Base-by-base conservation (phyloP, 2,888 invertebrate genomes). In the Andrena marginata region DNA sequence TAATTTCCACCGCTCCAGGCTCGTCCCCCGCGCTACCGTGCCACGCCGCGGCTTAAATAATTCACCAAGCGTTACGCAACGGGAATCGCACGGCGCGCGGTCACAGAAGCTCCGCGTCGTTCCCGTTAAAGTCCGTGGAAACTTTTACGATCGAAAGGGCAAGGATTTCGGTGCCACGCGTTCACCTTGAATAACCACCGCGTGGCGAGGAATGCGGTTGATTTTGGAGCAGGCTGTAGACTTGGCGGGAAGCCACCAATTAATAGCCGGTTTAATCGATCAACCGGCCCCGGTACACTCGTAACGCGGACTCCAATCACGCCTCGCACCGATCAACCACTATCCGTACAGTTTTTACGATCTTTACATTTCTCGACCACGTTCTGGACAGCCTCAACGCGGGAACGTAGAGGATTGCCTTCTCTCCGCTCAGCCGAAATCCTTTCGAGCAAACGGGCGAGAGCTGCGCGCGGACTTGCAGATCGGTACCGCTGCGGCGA, bases 201-300 rank as follows among this genome's bases (percentile, higher is more conserved):
- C 20, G 20, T 2, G 4, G 33, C 33, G n/a, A 35, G 62, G 62
- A 62, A 35, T 35, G 62, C 62, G 62, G 33, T 62, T n/a, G 62
- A 68, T 68, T 68, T 68, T 70, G 69, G 64, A 49, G n/a, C 20
- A 62, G 63, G 71, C 68, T 23, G 23, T 54, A 59, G 73, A 68
- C 59, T 65, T 65, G 68, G 84, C 80, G 76, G 82, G 85, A 87
- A 85, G 82, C 71, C 82, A 77, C 78, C 82, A 86, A 84, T 88
- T 86, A 86, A 88, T 83, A 84, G 65, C 83, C 82, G 80, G 87
- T 85, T 84, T 80, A 90, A 90, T 70, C 69, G 59, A 89, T 89
- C 87, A 89, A 89, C 84, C 88, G 86, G 86, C 81, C 83, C 68
- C 82, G 80, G 85, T 42, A 82, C 85, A 64, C 85, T 84, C 71